phyloP scores from a whole-genome alignment of 1,140 invertebrate genomes.

The Ptiloglossa arizonensis region DNA sequence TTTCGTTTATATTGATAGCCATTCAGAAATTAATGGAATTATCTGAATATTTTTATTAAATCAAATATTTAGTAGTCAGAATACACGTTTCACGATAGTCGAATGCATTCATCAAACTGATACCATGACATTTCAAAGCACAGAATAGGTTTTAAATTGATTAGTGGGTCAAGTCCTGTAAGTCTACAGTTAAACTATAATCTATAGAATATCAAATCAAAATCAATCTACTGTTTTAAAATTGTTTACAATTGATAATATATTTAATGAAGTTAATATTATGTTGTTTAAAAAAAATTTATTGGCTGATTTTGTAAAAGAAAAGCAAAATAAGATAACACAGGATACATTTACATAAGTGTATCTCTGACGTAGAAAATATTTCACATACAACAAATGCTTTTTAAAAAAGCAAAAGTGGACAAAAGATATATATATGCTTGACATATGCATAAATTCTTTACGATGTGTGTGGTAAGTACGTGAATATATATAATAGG shows the following conservation, averaged over 20 bases:
- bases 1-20: neutral
- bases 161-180: neutral
- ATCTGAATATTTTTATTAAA: conserved; percentile 7
- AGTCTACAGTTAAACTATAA: neutral
- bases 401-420: neutral
- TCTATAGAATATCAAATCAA: neutral
- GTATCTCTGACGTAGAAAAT: neutral
- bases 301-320: neutral
- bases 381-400: neutral
- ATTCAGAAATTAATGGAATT: neutral
- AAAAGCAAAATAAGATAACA: neutral
- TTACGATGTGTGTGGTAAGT: neutral
- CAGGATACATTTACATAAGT: neutral
- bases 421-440: neutral
- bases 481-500: neutral
- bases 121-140: conserved; percentile 10
- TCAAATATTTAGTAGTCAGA: neutral
- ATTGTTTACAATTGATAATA: neutral
- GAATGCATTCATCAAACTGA: neutral
- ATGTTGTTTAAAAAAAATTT: neutral
- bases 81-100: neutral
- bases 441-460: neutral
- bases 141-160: neutral
- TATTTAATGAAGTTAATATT: neutral
- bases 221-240: neutral